These are phyloP conservation scores for Nannospalax galili DNA, from an alignment of 2,113 vertebrate genomes.

Conservation along the genomic window DNA sequence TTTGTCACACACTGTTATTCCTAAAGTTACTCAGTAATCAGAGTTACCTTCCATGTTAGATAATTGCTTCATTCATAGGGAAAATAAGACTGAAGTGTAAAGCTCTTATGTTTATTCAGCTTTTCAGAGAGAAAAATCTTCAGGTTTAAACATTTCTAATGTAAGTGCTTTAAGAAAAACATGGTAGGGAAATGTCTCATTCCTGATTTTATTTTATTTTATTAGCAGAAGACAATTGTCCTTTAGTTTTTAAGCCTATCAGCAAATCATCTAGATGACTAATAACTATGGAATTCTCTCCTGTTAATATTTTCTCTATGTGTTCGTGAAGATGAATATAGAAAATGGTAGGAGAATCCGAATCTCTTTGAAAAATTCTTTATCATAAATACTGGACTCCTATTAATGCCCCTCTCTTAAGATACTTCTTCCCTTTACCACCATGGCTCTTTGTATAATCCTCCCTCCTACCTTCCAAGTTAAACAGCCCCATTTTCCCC, in stretches of 20 bases:
- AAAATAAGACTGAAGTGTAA: neutral
- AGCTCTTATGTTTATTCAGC: neutral
- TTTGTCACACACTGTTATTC: conserved; percentile 1
- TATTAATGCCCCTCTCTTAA: too few species aligned
- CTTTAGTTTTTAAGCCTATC: neutral
- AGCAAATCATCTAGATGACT: neutral
- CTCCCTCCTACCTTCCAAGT: too few species aligned
- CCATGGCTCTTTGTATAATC: too few species aligned
- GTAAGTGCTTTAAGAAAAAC: neutral
- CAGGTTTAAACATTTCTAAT: neutral
- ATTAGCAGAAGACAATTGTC: neutral
- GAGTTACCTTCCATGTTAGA: neutral
- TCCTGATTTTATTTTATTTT: neutral
- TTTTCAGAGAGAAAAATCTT: conserved; percentile 5
- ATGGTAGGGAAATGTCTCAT: neutral
- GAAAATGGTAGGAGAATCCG: neutral
- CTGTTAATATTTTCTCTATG: neutral
- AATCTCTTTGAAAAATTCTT: neutral
- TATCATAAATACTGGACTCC: neutral
- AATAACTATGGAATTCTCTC: neutral
- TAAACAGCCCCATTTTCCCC: too few species aligned
- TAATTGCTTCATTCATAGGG: neutral
- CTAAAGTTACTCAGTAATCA: conserved; percentile 40
- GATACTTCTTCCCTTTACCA: too few species aligned
- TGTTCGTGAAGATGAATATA: neutral